Base-by-base conservation (phyloP, 2,797 vertebrate genomes). In the Pseudochaenichthys georgianus region DNA sequence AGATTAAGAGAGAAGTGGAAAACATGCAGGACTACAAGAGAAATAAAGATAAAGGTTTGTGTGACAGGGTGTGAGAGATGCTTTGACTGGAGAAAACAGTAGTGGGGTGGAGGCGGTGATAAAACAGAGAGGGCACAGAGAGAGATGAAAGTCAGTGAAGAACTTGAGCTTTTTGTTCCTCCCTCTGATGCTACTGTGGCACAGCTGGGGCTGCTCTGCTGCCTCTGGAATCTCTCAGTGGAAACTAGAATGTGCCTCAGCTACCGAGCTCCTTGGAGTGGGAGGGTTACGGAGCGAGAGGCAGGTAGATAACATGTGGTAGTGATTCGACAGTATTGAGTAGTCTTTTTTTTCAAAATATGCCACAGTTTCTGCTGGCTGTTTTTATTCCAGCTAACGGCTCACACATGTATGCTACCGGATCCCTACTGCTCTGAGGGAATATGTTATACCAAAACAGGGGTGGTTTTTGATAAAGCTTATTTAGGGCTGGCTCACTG, bases 121-220 rank as follows among this genome's bases (percentile, higher is more conserved):
- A 74, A 69, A 75, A 77, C 62, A 75, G 57, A 47, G 17, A 17
- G 31, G 45, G 68, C 73, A 78, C n/a, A 61, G 43, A 78, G 51
- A 57, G 53, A 70, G 75, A 82, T 84, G 82, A 87, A 87, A 87
- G 77, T 50, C 43, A 10, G 38, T 1, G 54, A 94, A 89, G 82
- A 97, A 97, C 93, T 97, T 96, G 9, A 97, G 93, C 81, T 86
- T 97, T 96, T 79, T 96, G 95, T 28, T 95, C 92, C 95, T 96
- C 79, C 96, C 93, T 55, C 80, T 89, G 23, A 97, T 93, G 0
- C 91, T 92, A 62, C 94, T 92, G 28, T 90, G 92, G 85, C 95
- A 94, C 71, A 94, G 95, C 68, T 95, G 95, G 67, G 97, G 90
- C 88, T 96, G 95, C n/a, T 97, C 91, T 0, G 88, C 89, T 0